These are phyloP conservation scores for Phrynocephalus guinanensis DNA, from an alignment of 2,797 vertebrate species.

Conservation along the genomic window DNA sequence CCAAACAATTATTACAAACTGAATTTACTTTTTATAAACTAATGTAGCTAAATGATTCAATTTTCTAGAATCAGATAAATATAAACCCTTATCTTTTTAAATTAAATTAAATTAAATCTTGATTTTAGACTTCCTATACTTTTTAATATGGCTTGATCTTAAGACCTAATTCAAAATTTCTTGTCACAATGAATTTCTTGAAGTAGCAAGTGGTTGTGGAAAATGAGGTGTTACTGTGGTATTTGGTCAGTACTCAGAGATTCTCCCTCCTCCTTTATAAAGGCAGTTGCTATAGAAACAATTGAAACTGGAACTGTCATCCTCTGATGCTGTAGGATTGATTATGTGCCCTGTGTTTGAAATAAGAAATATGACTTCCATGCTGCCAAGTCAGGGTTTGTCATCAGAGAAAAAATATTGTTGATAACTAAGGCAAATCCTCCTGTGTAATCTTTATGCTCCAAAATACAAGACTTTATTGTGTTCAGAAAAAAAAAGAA, in stretches of 20 bases:
- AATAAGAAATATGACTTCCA: slow-evolving; percentile 41
- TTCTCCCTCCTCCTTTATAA: slow-evolving; percentile 38
- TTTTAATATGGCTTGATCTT: not conserved
- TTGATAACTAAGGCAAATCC: slow-evolving; percentile 29
- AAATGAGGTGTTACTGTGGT: slow-evolving; percentile 43
- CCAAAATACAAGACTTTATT: not conserved
- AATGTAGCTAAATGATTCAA: no score
- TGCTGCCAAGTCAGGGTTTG: slow-evolving; percentile 33
- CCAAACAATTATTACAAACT: no score
- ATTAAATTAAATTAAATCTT: not conserved
- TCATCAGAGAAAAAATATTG: slow-evolving; percentile 33
- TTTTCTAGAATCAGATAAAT: not conserved
- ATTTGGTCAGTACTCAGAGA: slow-evolving; percentile 51
- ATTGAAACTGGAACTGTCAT: slow-evolving; percentile 46
- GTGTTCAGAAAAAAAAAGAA: not conserved
- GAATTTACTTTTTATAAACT: no score
- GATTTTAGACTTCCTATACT: not conserved
- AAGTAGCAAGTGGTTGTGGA: slow-evolving; percentile 30
- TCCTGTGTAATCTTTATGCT: not conserved
- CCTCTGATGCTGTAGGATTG: slow-evolving; percentile 37
- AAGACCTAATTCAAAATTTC: not conserved
- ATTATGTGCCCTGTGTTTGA: slow-evolving; percentile 45
- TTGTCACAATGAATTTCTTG: slow-evolving; percentile 24
- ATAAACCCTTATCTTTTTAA: not conserved
- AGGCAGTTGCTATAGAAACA: slow-evolving; percentile 60